phyloP scores from a whole-genome alignment of 2,888 invertebrate species.

The Hydrotaea diabolus region DNA sequence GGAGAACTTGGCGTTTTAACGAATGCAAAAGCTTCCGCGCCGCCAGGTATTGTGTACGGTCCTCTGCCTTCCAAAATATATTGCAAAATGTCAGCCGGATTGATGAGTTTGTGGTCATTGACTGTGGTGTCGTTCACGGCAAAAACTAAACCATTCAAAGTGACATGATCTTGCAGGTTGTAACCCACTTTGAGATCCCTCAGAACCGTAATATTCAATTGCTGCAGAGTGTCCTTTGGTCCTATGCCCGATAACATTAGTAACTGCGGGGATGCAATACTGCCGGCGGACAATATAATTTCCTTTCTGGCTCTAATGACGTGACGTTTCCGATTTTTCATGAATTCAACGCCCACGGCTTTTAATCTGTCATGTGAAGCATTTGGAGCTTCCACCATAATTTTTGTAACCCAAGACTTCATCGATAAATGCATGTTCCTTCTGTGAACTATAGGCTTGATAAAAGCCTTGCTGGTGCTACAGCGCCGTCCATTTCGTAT shows the following conservation, averaged over 20 bases:
- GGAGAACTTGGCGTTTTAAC: conserved; percentile 84
- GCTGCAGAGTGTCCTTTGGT: conserved; percentile 84
- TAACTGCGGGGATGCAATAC: conserved; percentile 92
- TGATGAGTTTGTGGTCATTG: conserved; percentile 83
- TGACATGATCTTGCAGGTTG: conserved; percentile 91
- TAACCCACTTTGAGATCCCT: conserved; percentile 88
- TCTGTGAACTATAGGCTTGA: conserved; percentile 85
- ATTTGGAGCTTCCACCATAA: conserved; percentile 84
- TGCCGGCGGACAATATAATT: conserved; percentile 89
- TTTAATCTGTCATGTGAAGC: conserved; percentile 78
- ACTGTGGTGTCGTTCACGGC: conserved; percentile 86
- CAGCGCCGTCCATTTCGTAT: conserved; percentile 87
- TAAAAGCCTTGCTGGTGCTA: conserved; percentile 90
- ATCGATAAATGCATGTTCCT: conserved; percentile 87
- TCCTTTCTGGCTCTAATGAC: conserved; percentile 85
- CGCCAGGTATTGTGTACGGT: conserved; percentile 89
- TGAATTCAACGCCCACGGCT: conserved; percentile 87
- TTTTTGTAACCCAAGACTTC: conserved; percentile 85
- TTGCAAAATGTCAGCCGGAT: conserved; percentile 83
- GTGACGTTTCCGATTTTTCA: conserved; percentile 83
- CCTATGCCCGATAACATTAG: conserved; percentile 93
- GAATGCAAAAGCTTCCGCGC: conserved; percentile 89
- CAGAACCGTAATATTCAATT: conserved; percentile 84
- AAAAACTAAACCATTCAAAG: conserved; percentile 87
- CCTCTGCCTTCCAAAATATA: conserved; percentile 85